Conservation (phyloP, 2,797 vertebrate species). For the Halcyon smyrnensis region DNA sequence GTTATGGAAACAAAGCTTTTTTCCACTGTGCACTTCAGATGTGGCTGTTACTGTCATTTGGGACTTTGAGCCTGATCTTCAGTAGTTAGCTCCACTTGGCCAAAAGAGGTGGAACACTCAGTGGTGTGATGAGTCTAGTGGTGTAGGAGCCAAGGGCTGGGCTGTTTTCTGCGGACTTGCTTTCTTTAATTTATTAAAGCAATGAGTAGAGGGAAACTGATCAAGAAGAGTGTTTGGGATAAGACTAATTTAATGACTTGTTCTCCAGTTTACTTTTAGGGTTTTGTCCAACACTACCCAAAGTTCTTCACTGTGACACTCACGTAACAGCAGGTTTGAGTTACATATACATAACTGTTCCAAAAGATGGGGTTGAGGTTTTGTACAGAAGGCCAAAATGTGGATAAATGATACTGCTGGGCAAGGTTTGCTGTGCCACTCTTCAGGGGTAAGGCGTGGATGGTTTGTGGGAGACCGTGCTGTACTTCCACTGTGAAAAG, state of each 20-base stretch:
- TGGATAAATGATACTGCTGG: not conserved
- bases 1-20: not conserved
- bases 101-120: not conserved
- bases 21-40: not conserved
- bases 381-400: not conserved
- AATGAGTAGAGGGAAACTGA: not conserved
- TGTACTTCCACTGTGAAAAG: not conserved
- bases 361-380: not conserved
- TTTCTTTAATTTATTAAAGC: conserved; percentile 2
- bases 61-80: not conserved
- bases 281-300: no score
- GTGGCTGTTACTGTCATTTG: not conserved
- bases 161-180: not conserved
- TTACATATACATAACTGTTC: not conserved
- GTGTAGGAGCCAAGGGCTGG: not conserved
- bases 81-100: not conserved
- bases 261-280: not conserved
- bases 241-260: not conserved
- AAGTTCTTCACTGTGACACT: not conserved
- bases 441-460: not conserved
- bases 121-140: not conserved
- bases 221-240: conserved; percentile 10
- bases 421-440: not conserved
- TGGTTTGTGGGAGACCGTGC: not conserved
- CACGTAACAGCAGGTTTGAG: not conserved